Evolutionary conservation across 2,888 invertebrate genomes (phyloP).

Genomic region (Melipona beecheii): DNA sequence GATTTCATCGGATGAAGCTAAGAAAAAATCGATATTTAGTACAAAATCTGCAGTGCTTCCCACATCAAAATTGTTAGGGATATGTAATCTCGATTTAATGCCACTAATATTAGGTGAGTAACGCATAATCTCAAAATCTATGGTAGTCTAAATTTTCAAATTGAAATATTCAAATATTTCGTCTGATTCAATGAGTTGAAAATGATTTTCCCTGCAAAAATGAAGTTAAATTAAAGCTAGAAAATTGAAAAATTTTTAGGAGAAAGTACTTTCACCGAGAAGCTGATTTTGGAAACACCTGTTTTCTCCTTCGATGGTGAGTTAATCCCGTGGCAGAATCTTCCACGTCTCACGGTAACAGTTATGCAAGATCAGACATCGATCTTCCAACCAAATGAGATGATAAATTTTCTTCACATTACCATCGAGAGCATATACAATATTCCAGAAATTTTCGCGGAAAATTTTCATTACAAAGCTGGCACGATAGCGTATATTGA

Average conservation of each 20-base stretch:
- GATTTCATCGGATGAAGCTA: constrained; percentile 1
- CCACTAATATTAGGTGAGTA: constrained; percentile 73
- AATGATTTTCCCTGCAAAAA: background rate
- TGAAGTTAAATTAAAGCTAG: background rate
- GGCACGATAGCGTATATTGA: constrained; percentile 67
- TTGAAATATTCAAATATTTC: background rate
- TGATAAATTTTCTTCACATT: constrained; percentile 71
- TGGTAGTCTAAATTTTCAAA: background rate
- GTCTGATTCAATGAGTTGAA: background rate
- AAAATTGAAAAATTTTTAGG: constrained; percentile 62
- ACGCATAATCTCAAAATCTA: background rate
- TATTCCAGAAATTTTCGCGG: constrained; percentile 64
- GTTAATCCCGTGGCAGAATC: constrained; percentile 71
- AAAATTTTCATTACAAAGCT: constrained; percentile 68
- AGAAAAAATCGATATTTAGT: constrained; percentile 29
- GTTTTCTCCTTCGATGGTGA: constrained; percentile 52
- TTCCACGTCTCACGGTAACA: constrained; percentile 69
- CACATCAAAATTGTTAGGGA: constrained; percentile 59
- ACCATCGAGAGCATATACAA: constrained; percentile 78
- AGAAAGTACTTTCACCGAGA: constrained; percentile 67
- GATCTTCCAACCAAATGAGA: constrained; percentile 45
- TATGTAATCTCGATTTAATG: constrained; percentile 76
- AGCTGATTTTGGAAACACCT: constrained; percentile 69
- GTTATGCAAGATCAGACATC: constrained; percentile 44
- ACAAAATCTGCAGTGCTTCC: background rate